phyloP scores from a whole-genome alignment of 2,888 invertebrate genomes.

The Sphaerophoria taeniata region DNA sequence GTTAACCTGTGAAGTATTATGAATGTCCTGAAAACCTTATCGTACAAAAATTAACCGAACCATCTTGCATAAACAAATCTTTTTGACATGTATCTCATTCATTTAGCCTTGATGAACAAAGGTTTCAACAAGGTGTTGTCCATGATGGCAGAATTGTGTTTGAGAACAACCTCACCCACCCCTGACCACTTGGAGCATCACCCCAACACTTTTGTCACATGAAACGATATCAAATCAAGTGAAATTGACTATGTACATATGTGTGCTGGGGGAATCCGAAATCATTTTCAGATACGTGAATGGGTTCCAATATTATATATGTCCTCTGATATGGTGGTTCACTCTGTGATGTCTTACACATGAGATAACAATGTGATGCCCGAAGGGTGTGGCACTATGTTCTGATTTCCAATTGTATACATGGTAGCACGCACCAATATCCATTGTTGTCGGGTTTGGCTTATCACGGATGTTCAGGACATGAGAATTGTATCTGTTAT shows the following conservation, averaged over 20 bases:
- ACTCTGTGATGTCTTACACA: slow-evolving; percentile 63
- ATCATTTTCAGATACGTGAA: slow-evolving; percentile 59
- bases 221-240: slow-evolving; percentile 66
- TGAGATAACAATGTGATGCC: slow-evolving; percentile 55
- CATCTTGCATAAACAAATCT: too few relatives aligned
- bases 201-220: slow-evolving; percentile 45
- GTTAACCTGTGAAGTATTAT: too few relatives aligned
- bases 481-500: slow-evolving; percentile 19
- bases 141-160: too few relatives aligned
- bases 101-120: too few relatives aligned
- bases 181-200: slow-evolving; percentile 15
- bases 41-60: too few relatives aligned
- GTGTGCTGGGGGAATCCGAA: slow-evolving; percentile 45
- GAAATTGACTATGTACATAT: slow-evolving; percentile 60
- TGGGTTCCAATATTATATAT: slow-evolving; percentile 36
- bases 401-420: slow-evolving; percentile 65
- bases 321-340: slow-evolving; percentile 43
- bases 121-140: too few relatives aligned
- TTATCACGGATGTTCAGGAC: slow-evolving; percentile 58
- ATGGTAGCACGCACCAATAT: slow-evolving; percentile 58
- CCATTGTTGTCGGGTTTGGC: slow-evolving; percentile 53
- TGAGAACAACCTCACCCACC: too few relatives aligned
- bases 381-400: slow-evolving; percentile 43
- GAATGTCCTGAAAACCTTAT: too few relatives aligned
- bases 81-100: too few relatives aligned